These are phyloP conservation scores for Gadus macrocephalus DNA, from an alignment of 2,113 vertebrate genomes.

Conservation along the genomic window DNA sequence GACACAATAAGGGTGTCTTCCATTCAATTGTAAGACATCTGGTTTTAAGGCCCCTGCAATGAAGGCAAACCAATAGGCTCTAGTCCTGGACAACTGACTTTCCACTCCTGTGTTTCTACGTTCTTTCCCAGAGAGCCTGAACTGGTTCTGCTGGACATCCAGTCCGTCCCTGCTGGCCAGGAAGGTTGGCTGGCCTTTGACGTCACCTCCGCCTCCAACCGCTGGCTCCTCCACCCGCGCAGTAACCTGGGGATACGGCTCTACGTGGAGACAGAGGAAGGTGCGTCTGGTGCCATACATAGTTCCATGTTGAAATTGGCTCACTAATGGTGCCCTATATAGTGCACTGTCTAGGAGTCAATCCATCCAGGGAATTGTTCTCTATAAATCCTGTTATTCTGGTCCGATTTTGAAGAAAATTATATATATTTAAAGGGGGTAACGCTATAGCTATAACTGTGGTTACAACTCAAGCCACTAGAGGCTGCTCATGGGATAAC, in stretches of 20 bases:
- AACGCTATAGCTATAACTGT: too few relatives aligned
- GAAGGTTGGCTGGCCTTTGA: constrained; percentile 96
- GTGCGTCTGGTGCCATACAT: constrained; percentile 51
- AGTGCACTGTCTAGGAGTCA: too few relatives aligned
- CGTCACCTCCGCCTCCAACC: constrained; percentile 85
- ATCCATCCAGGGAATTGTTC: too few relatives aligned
- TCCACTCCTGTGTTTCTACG: background rate
- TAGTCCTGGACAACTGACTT: too few relatives aligned
- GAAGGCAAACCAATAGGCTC: too few relatives aligned
- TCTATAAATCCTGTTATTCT: too few relatives aligned
- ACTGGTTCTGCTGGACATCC: constrained; percentile 88
- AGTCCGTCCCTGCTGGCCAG: constrained; percentile 80
- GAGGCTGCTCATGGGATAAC: too few relatives aligned
- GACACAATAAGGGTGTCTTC: background rate
- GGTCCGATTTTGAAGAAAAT: too few relatives aligned
- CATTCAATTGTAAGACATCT: background rate
- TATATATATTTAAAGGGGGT: too few relatives aligned
- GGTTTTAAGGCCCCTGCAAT: background rate
- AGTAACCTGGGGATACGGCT: constrained; percentile 87
- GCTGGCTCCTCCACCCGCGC: constrained; percentile 80
- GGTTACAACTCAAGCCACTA: too few relatives aligned
- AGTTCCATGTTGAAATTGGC: too few relatives aligned
- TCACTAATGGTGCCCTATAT: too few relatives aligned
- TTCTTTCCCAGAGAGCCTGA: constrained; percentile 80
- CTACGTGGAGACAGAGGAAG: constrained; percentile 88